Conservation (phyloP, 2,888 invertebrate species). For the Flabesymbios commensalis region DNA sequence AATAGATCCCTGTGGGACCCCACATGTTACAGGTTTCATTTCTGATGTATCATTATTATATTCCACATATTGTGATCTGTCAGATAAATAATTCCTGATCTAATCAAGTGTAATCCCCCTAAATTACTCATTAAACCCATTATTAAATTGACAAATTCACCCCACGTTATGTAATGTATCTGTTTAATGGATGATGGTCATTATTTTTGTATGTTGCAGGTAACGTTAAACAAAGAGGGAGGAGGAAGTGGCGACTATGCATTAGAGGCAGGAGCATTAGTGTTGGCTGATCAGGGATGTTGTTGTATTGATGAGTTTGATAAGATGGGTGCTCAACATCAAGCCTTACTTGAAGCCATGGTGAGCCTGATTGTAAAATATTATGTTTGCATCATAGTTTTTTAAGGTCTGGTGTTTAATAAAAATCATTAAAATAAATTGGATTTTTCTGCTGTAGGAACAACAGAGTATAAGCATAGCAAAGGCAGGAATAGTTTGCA, state of each 20-base stretch:
- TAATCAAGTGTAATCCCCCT: no score
- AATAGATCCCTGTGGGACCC: no score
- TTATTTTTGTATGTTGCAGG: slow-evolving; percentile 58
- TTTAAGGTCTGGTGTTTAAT: background rate
- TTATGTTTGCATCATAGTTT: background rate
- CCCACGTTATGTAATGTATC: no score
- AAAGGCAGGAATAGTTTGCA: slow-evolving; percentile 79
- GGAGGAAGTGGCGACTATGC: slow-evolving; percentile 70
- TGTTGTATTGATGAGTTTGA: slow-evolving; percentile 97
- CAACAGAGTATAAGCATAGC: slow-evolving; percentile 88
- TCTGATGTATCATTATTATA: no score
- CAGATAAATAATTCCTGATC: no score
- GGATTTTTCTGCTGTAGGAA: slow-evolving; percentile 64
- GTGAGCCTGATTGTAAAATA: slow-evolving; percentile 38
- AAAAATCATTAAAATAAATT: slow-evolving; percentile 1
- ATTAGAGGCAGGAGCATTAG: slow-evolving; percentile 76
- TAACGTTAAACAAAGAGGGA: slow-evolving; percentile 75
- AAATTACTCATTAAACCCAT: no score
- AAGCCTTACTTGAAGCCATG: slow-evolving; percentile 89
- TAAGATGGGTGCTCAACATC: slow-evolving; percentile 81
- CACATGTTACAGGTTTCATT: no score
- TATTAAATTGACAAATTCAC: no score
- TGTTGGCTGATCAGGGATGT: slow-evolving; percentile 83
- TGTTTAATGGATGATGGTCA: no score
- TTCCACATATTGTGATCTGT: no score